Evolutionary conservation across 2,113 vertebrate genomes (phyloP), one percentile per base, ranked within the genome.

Genomic region (Collichthys lucidus): DNA sequence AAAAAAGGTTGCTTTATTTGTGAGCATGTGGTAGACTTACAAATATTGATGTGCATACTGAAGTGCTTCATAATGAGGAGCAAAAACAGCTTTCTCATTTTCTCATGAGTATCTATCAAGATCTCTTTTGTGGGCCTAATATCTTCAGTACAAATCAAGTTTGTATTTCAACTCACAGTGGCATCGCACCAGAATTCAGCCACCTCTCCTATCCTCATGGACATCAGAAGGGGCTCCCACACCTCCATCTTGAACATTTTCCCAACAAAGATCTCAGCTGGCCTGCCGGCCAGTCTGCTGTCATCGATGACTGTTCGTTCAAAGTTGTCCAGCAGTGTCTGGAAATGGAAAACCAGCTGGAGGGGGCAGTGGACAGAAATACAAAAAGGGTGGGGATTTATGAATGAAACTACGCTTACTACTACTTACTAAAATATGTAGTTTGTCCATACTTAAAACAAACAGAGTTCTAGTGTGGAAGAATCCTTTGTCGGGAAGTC

Each of bases 201-300:
- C 93, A 97, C 97, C 80, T 97, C 97, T 24, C 95, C 96, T 0
- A 92, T 50, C 88, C 96, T 94, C 97, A 97, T 97, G 82, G 97
- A 97, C 12, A 72, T 96, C 65, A 97, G 91, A 84, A 97, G 91
- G 0, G 92, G 94, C 92, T 97, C 96, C 96, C 97, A 97, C 46
- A 97, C 94, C 84, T 97, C 96, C 90, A 97, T 92, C 92, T 97
- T 97, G 92, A 97, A 96, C 96, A 97, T 96, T 90, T 96, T 97
- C 83, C 96, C 96, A 26, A 96, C 94, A 20, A 97, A 96, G 83
- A 97, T 96, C 91, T 97, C 96, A 49, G 95, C 95, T 12, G 96
- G 96, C 56, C 90, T 69, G 52, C 95, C 93, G 3, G 92, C 93
- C 64, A 92, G 88, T 20, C 96, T 94, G 55, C 96, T 97, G 94